Conservation (phyloP, 2,113 vertebrate genomes). For the Crotophaga sulcirostris region DNA sequence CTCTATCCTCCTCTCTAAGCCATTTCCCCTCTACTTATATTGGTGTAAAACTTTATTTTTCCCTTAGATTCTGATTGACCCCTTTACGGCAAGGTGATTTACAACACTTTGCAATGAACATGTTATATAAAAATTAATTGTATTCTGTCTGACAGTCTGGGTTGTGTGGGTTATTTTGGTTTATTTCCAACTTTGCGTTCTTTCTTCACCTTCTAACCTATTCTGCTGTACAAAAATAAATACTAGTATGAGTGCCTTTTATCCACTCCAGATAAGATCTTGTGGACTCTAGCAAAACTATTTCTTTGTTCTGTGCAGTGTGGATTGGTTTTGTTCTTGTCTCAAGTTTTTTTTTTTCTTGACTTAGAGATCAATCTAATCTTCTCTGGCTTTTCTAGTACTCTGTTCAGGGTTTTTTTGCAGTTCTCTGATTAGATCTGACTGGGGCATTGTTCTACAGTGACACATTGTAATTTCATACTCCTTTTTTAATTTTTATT, state of each 20-base stretch:
- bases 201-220: not conserved
- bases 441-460: not conserved
- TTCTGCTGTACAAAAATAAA: not conserved
- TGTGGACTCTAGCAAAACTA: not conserved
- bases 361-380: conserved; percentile 25
- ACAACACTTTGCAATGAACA: not conserved
- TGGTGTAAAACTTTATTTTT: conserved; percentile 11
- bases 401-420: not conserved
- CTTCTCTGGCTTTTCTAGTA: not conserved
- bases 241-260: not conserved
- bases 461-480: not conserved
- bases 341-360: not conserved
- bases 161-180: not conserved
- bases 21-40: not conserved
- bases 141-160: not conserved
- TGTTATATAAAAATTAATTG: not conserved
- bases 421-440: not conserved
- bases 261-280: not conserved
- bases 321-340: conserved; percentile 38
- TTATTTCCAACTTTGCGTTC: not conserved
- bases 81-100: not conserved
- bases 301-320: not conserved
- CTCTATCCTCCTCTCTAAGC: not conserved
- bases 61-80: not conserved
- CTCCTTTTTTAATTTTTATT: not conserved